Percentiles rank a stretch among this genome's conserved stretches.
Conservation (phyloP, 2,888 invertebrate species). For the Rotaria macrura region DNA sequence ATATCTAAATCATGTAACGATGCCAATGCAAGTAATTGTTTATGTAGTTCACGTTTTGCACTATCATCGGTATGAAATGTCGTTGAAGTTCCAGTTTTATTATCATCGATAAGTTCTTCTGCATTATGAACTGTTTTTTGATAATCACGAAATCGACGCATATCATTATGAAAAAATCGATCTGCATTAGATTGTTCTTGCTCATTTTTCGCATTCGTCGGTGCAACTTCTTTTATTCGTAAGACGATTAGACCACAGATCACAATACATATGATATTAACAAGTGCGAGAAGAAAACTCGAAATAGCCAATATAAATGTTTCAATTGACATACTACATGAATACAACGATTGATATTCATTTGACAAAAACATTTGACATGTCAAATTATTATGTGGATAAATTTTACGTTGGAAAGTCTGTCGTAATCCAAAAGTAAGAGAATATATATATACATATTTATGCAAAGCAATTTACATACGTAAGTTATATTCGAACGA, state of each 20-base stretch:
- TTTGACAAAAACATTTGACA: not conserved
- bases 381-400: not conserved
- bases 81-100: not conserved
- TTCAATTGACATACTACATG: conserved; percentile 6
- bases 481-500: not conserved
- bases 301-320: not conserved
- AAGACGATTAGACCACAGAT: not conserved
- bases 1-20: not conserved
- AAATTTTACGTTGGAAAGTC: not conserved
- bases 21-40: conserved; percentile 7
- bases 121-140: not conserved
- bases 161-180: conserved; percentile 14
- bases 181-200: not conserved
- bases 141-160: conserved; percentile 13
- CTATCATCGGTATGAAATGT: not conserved
- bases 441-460: no score
- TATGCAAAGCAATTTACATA: not conserved
- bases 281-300: conserved; percentile 5
- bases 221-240: conserved; percentile 15
- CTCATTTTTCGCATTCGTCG: not conserved
- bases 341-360: not conserved
- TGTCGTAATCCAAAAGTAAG: not conserved
- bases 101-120: not conserved
- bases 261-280: not conserved
- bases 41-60: not conserved